These are phyloP conservation scores for Prostheceraeus crozeri DNA, from an alignment of 2,888 invertebrate genomes.

Conservation along the genomic window DNA sequence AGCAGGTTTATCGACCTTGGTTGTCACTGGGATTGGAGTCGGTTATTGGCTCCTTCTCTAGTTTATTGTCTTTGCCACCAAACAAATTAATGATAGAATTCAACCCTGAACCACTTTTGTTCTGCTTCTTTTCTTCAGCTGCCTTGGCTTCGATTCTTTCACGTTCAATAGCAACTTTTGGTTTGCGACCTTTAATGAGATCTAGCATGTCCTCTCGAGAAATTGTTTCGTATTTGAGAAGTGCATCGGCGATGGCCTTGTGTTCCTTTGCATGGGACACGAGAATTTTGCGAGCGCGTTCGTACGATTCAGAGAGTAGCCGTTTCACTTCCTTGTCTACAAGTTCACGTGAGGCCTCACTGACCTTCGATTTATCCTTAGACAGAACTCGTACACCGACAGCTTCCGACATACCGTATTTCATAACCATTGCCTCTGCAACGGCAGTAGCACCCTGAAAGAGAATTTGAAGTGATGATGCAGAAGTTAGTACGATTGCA, in stretches of 20 bases:
- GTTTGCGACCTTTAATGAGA: slow-evolving; percentile 65
- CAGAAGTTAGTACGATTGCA: too few relatives aligned
- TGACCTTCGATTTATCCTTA: slow-evolving; percentile 59
- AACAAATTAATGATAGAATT: too few relatives aligned
- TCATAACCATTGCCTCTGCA: slow-evolving; percentile 88
- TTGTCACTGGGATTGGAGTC: too few relatives aligned
- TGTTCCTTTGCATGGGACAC: slow-evolving; percentile 79
- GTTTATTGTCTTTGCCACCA: too few relatives aligned
- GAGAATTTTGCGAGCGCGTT: slow-evolving; percentile 79
- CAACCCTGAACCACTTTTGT: too few relatives aligned
- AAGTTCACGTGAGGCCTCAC: slow-evolving; percentile 71
- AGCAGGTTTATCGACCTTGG: too few relatives aligned
- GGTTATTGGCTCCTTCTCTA: too few relatives aligned
- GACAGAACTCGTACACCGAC: slow-evolving; percentile 9
- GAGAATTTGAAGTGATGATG: slow-evolving; percentile 68
- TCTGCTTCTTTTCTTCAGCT: too few relatives aligned
- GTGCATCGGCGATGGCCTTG: slow-evolving; percentile 81
- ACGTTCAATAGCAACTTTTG: too few relatives aligned
- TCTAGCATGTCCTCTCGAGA: slow-evolving; percentile 85
- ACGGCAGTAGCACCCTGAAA: slow-evolving; percentile 74
- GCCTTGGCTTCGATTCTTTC: too few relatives aligned
- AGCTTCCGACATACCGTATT: slow-evolving; percentile 64
- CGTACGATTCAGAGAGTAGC: slow-evolving; percentile 79
- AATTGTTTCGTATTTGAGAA: slow-evolving; percentile 90
- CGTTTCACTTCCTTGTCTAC: slow-evolving; percentile 85